Percentiles rank a stretch among this genome's conserved stretches.
Conservation (phyloP, 2,113 vertebrate genomes). For the Dendrocopos noguchii region DNA sequence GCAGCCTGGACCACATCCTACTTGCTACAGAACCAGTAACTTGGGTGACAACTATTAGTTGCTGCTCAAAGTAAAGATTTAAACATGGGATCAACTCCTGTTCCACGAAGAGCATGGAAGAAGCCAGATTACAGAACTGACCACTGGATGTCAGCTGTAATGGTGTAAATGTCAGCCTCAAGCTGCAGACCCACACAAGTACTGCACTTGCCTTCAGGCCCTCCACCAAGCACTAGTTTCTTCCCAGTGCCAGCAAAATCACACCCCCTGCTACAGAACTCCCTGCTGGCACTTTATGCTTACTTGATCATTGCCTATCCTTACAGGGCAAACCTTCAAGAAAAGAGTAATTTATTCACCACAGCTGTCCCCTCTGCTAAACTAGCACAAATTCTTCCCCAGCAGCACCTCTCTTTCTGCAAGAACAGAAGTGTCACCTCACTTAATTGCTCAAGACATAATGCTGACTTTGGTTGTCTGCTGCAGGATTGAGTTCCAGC, state of each 20-base stretch:
- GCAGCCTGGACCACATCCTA: neutral
- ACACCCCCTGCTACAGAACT: neutral
- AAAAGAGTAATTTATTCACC: neutral
- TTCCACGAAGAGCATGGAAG: neutral
- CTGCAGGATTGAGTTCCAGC: conserved; percentile 28
- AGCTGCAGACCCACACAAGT: neutral
- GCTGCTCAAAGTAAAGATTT: neutral
- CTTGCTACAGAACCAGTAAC: neutral
- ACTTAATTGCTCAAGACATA: neutral
- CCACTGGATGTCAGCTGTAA: neutral
- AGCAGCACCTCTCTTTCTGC: neutral
- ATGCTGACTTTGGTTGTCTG: conserved; percentile 11
- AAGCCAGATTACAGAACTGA: neutral
- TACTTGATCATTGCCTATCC: neutral
- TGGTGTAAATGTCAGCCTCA: neutral
- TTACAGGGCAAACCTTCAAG: neutral
- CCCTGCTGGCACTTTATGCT: neutral
- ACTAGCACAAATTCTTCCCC: neutral
- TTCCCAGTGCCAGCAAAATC: neutral
- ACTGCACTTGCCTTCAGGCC: neutral
- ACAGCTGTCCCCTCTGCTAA: neutral
- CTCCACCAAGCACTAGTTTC: no score
- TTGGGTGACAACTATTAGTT: neutral
- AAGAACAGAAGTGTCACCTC: neutral
- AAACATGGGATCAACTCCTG: neutral